Evolutionary conservation across 2,797 vertebrate species (phyloP).

Genomic region (Capromys pilorides): DNA sequence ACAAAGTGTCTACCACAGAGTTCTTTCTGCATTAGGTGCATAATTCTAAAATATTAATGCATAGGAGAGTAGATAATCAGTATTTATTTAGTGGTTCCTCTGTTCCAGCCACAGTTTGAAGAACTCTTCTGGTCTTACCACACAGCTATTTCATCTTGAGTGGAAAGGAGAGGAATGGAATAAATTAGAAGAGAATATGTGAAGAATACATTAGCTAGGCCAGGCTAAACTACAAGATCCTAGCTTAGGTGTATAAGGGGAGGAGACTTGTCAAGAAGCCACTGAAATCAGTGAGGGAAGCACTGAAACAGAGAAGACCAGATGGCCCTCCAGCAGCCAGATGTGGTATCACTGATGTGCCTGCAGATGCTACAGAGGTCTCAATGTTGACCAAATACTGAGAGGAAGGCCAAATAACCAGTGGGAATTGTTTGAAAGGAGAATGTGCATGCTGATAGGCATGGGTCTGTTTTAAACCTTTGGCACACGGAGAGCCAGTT

Average conservation of each 20-base stretch:
- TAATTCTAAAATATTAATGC: neutral
- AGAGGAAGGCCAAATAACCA: neutral
- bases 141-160: neutral
- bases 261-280: neutral
- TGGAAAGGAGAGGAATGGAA: neutral
- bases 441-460: no score
- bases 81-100: constrained; percentile 5
- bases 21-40: neutral
- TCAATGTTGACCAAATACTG: neutral
- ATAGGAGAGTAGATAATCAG: neutral
- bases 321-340: neutral
- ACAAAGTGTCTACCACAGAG: neutral
- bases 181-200: neutral
- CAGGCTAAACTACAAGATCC: neutral
- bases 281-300: neutral
- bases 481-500: no score
- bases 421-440: neutral
- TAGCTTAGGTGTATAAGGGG: neutral
- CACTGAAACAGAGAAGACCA: neutral
- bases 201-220: neutral
- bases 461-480: no score
- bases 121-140: neutral
- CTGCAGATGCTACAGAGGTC: neutral
- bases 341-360: neutral
- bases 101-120: neutral